phyloP scores from a whole-genome alignment of 2,113 vertebrate species.

The Clupea harengus region DNA sequence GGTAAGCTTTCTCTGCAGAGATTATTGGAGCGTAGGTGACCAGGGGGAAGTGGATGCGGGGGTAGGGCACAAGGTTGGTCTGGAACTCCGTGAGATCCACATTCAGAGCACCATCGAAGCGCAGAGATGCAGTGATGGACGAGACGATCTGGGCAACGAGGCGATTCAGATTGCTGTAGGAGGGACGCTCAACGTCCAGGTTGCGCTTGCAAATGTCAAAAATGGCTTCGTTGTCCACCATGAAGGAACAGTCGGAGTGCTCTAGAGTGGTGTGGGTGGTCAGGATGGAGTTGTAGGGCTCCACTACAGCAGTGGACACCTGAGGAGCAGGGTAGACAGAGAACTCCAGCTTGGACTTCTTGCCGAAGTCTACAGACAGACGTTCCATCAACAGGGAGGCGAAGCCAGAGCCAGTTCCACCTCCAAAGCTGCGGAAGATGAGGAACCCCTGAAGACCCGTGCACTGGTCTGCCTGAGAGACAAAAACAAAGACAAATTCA shows the following conservation, averaged over 20 bases:
- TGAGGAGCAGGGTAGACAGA: slow-evolving; percentile 84
- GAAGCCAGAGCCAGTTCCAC: slow-evolving; percentile 64
- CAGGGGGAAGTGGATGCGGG: neutral
- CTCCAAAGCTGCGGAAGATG: neutral
- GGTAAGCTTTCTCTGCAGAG: neutral
- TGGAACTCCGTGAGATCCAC: slow-evolving; percentile 12
- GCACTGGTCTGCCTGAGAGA: neutral
- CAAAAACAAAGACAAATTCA: neutral
- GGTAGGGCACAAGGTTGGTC: neutral
- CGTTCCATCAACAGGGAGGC: slow-evolving; percentile 90
- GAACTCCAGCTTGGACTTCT: slow-evolving; percentile 91
- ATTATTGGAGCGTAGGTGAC: too few species aligned
- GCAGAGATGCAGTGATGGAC: neutral
- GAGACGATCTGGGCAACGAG: slow-evolving; percentile 22
- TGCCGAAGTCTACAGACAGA: slow-evolving; percentile 87
- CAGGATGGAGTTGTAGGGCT: slow-evolving; percentile 53
- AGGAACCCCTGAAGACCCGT: neutral
- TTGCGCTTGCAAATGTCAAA: neutral
- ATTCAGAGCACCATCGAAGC: neutral
- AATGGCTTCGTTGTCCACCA: slow-evolving; percentile 79
- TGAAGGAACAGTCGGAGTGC: slow-evolving; percentile 79
- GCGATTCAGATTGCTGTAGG: slow-evolving; percentile 10
- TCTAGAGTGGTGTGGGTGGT: slow-evolving; percentile 71
- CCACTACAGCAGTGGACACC: slow-evolving; percentile 57
- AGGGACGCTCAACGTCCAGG: neutral